Percentiles rank a stretch among this genome's conserved stretches.
Evolutionary conservation across 2,113 vertebrate species (phyloP).

Genomic region (Tragulus kanchil): DNA sequence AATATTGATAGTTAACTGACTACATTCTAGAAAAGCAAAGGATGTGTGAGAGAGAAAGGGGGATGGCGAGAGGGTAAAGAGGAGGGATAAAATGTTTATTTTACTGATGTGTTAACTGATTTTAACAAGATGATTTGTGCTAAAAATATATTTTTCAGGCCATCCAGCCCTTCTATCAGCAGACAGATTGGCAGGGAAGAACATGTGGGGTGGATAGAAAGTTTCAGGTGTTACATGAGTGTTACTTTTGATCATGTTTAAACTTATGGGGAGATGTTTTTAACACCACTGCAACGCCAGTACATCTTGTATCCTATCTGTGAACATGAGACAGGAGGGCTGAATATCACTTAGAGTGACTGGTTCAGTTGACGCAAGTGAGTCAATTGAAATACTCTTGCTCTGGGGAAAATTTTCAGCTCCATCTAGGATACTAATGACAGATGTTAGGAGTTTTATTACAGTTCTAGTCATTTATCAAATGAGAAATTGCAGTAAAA

Average conservation of each 20-base stretch:
- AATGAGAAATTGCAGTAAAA: constrained; percentile 12
- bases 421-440: constrained; percentile 2
- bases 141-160: constrained; percentile 26
- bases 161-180: background rate
- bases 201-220: background rate
- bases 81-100: background rate
- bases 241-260: background rate
- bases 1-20: background rate
- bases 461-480: background rate
- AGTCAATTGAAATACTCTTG: constrained; percentile 28
- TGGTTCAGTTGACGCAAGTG: background rate
- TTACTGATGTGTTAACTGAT: background rate
- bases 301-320: constrained; percentile 11
- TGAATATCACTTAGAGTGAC: background rate
- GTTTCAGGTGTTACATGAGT: background rate
- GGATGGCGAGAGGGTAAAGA: background rate
- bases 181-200: background rate
- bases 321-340: background rate
- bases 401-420: constrained; percentile 9
- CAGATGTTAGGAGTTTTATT: constrained; percentile 31
- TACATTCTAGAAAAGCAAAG: background rate
- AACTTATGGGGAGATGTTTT: background rate
- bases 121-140: constrained; percentile 22
- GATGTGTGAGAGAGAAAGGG: background rate
- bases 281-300: background rate